phyloP scores from a whole-genome alignment of 1,140 invertebrate genomes.

The Rhyzopertha dominica region DNA sequence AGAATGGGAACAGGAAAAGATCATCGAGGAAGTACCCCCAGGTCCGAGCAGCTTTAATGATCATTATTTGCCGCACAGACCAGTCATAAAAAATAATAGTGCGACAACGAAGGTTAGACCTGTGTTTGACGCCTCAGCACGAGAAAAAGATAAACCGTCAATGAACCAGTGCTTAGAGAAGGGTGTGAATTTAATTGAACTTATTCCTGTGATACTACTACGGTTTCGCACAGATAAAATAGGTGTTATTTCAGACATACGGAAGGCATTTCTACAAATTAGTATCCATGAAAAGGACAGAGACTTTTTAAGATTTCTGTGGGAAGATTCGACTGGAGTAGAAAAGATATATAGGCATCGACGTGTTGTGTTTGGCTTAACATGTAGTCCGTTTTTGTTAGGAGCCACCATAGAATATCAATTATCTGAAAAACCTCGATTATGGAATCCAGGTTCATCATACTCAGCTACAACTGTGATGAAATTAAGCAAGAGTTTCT shows the following conservation, averaged over 20 bases:
- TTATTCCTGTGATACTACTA: constrained; percentile 39
- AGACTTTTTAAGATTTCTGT: constrained; percentile 37
- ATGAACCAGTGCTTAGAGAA: constrained; percentile 30
- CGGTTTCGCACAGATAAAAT: constrained; percentile 40
- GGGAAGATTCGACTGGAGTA: constrained; percentile 21
- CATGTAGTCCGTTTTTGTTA: constrained; percentile 40
- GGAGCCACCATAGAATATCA: constrained; percentile 29
- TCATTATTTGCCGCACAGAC: constrained; percentile 22
- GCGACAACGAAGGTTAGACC: constrained; percentile 14
- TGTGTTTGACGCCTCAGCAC: constrained; percentile 20
- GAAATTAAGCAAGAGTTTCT: constrained; percentile 20
- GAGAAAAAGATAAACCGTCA: constrained; percentile 17
- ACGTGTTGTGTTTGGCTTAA: constrained; percentile 36
- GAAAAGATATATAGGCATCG: constrained; percentile 18
- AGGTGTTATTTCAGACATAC: constrained; percentile 44
- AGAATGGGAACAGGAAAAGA: constrained; percentile 21
- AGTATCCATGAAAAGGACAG: constrained; percentile 25
- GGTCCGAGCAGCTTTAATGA: not conserved
- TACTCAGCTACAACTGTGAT: constrained; percentile 2
- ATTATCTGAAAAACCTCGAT: constrained; percentile 4
- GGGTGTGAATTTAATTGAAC: constrained; percentile 44
- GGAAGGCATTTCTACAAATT: constrained; percentile 45
- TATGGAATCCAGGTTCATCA: not conserved
- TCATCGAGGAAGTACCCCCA: constrained; percentile 19
- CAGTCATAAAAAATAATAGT: constrained; percentile 13